Evolutionary conservation across 2,113 vertebrate genomes (phyloP).

Genomic region (Emberiza fucata): DNA sequence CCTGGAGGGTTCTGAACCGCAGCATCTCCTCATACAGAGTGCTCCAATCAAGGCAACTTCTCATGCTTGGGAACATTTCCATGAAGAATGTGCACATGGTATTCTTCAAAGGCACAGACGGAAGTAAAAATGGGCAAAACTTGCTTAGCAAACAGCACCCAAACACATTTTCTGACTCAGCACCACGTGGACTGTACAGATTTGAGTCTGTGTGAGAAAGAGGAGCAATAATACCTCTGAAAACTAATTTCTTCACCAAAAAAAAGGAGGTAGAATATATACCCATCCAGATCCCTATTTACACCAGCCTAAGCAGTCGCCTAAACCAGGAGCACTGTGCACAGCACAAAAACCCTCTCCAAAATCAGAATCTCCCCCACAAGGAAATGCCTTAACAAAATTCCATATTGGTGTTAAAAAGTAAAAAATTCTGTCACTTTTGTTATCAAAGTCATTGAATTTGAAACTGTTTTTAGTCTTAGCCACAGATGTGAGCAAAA

Average conservation of each 20-base stretch:
- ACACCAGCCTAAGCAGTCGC: background rate
- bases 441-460: background rate
- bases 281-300: accelerated
- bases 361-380: background rate
- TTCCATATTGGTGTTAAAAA: background rate
- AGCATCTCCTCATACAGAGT: background rate
- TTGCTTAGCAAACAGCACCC: background rate
- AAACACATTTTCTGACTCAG: background rate
- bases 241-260: background rate
- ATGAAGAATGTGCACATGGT: background rate
- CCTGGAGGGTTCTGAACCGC: background rate
- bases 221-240: background rate
- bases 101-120: background rate
- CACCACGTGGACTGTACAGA: background rate
- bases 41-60: background rate
- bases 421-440: background rate
- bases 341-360: background rate
- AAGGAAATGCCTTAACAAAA: background rate
- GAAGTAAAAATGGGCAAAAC: background rate
- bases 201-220: background rate
- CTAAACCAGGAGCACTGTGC: background rate
- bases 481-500: background rate
- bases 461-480: background rate
- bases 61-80: background rate
- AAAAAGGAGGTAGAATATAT: background rate